phyloP scores from a whole-genome alignment of 2,797 vertebrate species.

The Falco berigora region DNA sequence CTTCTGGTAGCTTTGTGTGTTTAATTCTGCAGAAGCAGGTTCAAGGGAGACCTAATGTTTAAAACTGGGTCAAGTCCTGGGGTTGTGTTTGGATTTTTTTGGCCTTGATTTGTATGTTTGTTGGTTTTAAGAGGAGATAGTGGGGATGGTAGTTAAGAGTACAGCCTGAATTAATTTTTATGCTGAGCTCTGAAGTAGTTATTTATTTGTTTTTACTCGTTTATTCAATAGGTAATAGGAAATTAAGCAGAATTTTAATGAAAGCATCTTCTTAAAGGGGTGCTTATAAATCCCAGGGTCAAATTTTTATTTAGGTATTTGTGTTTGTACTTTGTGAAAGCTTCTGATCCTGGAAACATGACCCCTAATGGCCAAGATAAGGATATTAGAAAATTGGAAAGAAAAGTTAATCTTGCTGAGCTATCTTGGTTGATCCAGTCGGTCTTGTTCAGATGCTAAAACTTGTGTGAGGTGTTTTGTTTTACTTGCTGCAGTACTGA shows the following conservation, averaged over 20 bases:
- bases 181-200: neutral
- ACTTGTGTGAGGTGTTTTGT: neutral
- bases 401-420: neutral
- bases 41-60: neutral
- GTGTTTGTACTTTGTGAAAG: neutral
- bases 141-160: neutral
- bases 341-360: neutral
- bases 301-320: neutral
- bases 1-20: neutral
- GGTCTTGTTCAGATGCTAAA: neutral
- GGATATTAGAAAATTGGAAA: neutral
- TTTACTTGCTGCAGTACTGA: neutral
- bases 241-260: neutral
- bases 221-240: neutral
- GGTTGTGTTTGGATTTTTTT: neutral
- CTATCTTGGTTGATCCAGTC: neutral
- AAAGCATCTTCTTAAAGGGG: neutral
- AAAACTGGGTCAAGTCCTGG: neutral
- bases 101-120: neutral
- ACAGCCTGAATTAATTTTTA: neutral
- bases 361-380: neutral
- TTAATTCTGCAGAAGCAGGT: neutral
- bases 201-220: neutral
- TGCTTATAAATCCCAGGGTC: neutral
- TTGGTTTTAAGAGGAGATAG: neutral